Percentiles rank a stretch among this genome's conserved stretches.
Evolutionary conservation across 2,113 vertebrate species (phyloP).

Genomic region (Leucoraja erinaceus): DNA sequence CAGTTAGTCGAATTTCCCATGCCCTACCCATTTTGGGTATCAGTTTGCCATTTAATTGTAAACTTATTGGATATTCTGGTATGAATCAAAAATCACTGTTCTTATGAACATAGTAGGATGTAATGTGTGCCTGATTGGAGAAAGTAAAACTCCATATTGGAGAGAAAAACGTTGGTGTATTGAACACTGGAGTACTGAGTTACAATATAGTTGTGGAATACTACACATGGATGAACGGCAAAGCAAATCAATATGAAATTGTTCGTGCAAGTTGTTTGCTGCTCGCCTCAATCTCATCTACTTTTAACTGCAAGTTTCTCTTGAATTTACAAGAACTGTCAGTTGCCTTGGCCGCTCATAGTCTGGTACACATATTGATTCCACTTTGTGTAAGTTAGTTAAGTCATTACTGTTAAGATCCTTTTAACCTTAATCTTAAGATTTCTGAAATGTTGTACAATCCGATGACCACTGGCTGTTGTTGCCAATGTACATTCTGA

Average conservation of each 20-base stretch:
- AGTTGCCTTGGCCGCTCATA: not conserved
- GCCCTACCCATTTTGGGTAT: too few species aligned
- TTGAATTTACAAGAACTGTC: not conserved
- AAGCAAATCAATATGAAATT: too few species aligned
- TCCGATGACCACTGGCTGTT: not conserved
- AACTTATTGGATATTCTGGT: not conserved
- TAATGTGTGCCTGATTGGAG: not conserved
- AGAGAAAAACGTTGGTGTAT: too few species aligned
- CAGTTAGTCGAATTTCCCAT: too few species aligned
- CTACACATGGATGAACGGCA: not conserved
- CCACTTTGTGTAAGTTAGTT: not conserved
- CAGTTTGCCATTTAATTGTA: too few species aligned
- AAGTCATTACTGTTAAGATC: not conserved
- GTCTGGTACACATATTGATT: not conserved
- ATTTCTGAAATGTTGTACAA: not conserved
- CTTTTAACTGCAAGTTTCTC: not conserved
- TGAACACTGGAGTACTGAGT: not conserved
- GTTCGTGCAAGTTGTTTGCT: not conserved
- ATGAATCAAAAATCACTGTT: not conserved
- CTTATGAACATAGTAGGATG: not conserved
- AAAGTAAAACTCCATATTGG: too few species aligned
- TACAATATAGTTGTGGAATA: not conserved
- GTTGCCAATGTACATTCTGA: not conserved
- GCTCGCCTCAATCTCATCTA: not conserved
- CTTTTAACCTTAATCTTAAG: not conserved